phyloP scores from a whole-genome alignment of 2,113 vertebrate species.

The Panthera uncia region DNA sequence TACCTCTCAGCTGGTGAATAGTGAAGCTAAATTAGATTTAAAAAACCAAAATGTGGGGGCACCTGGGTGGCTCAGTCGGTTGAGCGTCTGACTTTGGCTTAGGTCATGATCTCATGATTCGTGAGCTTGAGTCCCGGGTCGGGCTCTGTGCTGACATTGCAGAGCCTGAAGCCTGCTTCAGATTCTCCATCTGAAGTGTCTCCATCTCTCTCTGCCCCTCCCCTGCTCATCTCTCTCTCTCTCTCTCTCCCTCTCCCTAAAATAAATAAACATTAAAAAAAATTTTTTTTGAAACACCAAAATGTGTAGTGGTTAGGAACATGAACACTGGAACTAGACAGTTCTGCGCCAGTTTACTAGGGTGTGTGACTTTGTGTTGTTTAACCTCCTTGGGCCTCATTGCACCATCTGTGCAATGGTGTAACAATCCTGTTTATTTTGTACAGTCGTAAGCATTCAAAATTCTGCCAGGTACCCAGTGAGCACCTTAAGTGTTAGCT shows the following conservation, averaged over 20 bases:
- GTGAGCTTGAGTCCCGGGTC: not conserved
- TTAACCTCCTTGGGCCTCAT: not conserved
- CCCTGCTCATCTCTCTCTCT: not conserved
- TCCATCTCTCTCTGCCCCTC: not conserved
- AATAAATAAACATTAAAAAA: not conserved
- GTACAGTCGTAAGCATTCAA: rapidly evolving
- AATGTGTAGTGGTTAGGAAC: not conserved
- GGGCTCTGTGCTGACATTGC: not conserved
- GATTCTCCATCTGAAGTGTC: not conserved
- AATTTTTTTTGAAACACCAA: not conserved
- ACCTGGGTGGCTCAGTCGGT: not conserved
- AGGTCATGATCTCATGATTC: not conserved
- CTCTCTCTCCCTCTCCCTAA: not conserved
- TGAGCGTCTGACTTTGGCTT: not conserved
- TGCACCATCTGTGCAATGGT: not conserved
- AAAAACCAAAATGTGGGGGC: not conserved
- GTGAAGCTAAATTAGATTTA: not conserved
- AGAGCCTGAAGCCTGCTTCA: not conserved
- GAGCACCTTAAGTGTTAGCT: not conserved
- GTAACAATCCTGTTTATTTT: not conserved
- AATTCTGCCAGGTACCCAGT: not conserved
- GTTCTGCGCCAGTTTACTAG: not conserved
- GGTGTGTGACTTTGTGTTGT: not conserved
- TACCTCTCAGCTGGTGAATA: not conserved
- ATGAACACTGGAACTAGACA: not conserved